These are phyloP conservation scores for Thera britannica DNA, from an alignment of 2,888 invertebrate genomes.

Conservation along the genomic window DNA sequence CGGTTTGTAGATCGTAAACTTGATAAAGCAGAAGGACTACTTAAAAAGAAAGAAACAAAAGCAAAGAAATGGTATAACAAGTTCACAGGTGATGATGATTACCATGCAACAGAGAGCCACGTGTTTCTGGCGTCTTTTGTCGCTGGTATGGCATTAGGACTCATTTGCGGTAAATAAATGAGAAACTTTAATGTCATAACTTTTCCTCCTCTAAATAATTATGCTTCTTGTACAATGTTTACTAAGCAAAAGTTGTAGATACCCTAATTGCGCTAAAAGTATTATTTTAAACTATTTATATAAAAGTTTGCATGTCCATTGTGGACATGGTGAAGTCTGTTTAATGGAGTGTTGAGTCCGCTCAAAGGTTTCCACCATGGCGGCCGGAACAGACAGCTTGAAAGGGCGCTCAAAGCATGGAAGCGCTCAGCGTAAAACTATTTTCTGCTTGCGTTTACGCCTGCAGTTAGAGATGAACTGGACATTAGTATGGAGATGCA, in stretches of 20 bases:
- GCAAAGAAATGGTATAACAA: slow-evolving; percentile 91
- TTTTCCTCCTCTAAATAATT: slow-evolving; percentile 25
- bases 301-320: too few species aligned
- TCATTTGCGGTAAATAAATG: slow-evolving; percentile 79
- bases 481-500: too few species aligned
- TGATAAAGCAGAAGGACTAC: slow-evolving; percentile 90
- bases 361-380: too few species aligned
- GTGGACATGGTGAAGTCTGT: too few species aligned
- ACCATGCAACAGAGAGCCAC: slow-evolving; percentile 90
- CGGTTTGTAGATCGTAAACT: slow-evolving; percentile 92
- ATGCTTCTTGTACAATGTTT: neutral
- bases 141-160: slow-evolving; percentile 91
- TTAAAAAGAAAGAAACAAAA: slow-evolving; percentile 89
- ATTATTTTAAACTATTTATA: neutral
- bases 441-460: too few species aligned
- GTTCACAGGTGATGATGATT: slow-evolving; percentile 87
- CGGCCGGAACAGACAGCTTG: too few species aligned
- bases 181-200: slow-evolving; percentile 1
- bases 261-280: neutral
- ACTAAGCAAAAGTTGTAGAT: neutral
- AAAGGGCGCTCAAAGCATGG: too few species aligned
- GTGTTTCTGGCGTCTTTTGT: slow-evolving; percentile 92
- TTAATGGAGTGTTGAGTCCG: too few species aligned
- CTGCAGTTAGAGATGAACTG: too few species aligned
- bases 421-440: too few species aligned